phyloP scores from a whole-genome alignment of 2,113 vertebrate genomes.

The Piprites chloris region DNA sequence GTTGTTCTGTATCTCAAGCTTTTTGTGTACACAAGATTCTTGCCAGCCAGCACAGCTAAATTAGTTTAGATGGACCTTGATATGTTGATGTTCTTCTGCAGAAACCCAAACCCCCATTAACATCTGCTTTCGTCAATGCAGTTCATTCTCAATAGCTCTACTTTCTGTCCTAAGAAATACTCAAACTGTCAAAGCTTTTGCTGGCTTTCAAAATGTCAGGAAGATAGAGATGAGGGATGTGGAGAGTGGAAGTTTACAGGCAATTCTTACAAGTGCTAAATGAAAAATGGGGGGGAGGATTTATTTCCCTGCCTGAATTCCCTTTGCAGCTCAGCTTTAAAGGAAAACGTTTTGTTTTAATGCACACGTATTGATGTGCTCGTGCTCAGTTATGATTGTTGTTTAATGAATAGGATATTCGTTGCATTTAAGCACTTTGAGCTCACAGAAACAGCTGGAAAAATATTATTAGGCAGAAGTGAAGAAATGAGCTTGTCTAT shows the following conservation, averaged over 20 bases:
- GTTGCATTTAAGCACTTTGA: not conserved
- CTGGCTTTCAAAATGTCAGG: not conserved
- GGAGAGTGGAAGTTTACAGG: not conserved
- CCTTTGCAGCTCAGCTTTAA: not conserved
- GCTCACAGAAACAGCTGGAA: constrained; percentile 24
- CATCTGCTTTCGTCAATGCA: not conserved
- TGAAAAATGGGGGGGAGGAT: not conserved
- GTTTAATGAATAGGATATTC: not conserved
- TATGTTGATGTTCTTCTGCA: not conserved
- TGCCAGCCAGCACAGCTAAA: not conserved
- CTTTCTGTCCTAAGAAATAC: not conserved
- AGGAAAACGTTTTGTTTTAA: not conserved
- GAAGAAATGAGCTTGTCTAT: not conserved
- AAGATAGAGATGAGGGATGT: not conserved
- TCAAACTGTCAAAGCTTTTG: not conserved
- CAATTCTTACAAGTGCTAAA: not conserved
- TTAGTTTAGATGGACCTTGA: not conserved
- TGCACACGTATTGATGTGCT: not conserved
- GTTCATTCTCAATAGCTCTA: not conserved
- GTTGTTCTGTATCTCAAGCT: not conserved
- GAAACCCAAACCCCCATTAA: not conserved
- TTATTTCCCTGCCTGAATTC: not conserved
- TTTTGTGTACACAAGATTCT: not conserved
- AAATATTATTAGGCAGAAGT: not conserved
- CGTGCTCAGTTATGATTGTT: not conserved